Percentiles rank a stretch among this genome's conserved stretches.
Evolutionary conservation across 2,113 vertebrate genomes (phyloP).

Genomic region (Alethe diademata): DNA sequence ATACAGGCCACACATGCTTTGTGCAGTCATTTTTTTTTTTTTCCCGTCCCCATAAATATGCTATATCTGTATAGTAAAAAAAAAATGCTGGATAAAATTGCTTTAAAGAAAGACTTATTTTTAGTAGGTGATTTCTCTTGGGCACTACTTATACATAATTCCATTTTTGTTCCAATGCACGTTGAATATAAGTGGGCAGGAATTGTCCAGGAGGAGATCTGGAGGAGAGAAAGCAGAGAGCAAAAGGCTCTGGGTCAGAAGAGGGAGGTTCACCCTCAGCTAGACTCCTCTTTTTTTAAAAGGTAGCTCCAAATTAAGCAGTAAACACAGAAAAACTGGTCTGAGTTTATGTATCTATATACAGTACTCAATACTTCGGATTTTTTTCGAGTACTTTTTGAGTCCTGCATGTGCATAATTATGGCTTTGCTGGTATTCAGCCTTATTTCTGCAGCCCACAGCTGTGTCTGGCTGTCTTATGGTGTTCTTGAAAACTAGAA

Average conservation of each 20-base stretch:
- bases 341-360: not conserved
- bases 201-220: not conserved
- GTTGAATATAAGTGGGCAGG: not conserved
- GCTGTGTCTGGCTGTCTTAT: not conserved
- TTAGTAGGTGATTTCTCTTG: not conserved
- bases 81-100: not conserved
- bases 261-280: not conserved
- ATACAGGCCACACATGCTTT: not conserved
- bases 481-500: not conserved
- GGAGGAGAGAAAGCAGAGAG: not conserved
- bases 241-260: not conserved
- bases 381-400: not conserved
- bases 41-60: not conserved
- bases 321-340: not conserved
- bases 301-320: not conserved
- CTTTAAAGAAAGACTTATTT: not conserved
- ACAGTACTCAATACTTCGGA: not conserved
- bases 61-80: not conserved
- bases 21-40: not conserved
- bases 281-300: not conserved
- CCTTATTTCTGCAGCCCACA: not conserved
- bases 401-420: not conserved
- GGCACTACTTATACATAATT: not conserved
- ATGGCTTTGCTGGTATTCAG: not conserved
- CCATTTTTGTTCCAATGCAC: fast-evolving